phyloP scores from a whole-genome alignment of 2,113 vertebrate species.

The Mionectes macconnelli region DNA sequence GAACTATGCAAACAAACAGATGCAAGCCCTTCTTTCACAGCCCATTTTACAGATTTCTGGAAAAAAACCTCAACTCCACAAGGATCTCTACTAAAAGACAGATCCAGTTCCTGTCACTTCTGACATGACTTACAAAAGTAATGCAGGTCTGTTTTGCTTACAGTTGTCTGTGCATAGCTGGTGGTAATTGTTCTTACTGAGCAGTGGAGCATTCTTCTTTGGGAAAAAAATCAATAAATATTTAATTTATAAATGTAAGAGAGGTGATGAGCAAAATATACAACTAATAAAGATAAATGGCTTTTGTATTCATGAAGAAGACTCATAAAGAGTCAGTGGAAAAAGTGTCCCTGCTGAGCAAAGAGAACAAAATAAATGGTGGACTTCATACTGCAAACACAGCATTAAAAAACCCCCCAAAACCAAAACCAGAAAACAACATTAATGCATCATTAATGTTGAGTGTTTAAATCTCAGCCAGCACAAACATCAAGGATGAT shows the following conservation, averaged over 20 bases:
- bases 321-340: conserved; percentile 33
- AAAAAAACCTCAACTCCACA: neutral
- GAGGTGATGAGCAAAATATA: conserved; percentile 31
- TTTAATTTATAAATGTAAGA: conserved; percentile 53
- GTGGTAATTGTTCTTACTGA: neutral
- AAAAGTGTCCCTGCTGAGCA: conserved; percentile 30
- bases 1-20: neutral
- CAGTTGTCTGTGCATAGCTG: neutral
- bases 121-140: neutral
- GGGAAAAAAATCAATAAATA: conserved; percentile 41
- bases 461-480: conserved; percentile 2
- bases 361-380: conserved; percentile 36
- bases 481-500: conserved; percentile 5
- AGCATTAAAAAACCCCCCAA: neutral
- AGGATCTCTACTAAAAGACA: neutral
- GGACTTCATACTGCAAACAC: conserved; percentile 2
- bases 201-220: neutral
- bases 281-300: conserved; percentile 53
- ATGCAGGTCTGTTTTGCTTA: neutral
- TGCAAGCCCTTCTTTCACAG: neutral
- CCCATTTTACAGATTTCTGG: neutral
- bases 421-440: neutral
- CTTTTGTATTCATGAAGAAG: neutral
- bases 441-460: conserved; percentile 22
- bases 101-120: neutral